Base-by-base conservation (phyloP, 2,113 vertebrate genomes). In the Thomomys bottae region DNA sequence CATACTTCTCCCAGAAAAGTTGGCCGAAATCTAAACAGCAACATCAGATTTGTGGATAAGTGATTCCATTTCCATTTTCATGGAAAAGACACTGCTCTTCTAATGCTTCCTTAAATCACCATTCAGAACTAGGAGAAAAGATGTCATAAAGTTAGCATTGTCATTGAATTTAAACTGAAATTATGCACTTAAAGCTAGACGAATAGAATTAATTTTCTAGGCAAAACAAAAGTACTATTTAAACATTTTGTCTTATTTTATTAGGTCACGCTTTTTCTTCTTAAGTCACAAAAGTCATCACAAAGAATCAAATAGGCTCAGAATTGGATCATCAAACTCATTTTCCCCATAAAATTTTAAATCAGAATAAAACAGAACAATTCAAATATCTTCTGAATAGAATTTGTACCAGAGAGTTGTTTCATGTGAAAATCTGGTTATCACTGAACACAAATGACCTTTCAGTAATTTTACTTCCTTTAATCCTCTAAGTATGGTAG, bases 291-390 rank as follows among this genome's bases (percentile, higher is more conserved):
- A 88, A 64, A 36, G 4, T 45, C 28, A 59, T 28, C 79, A 30
- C 28, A 18, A 79, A 24, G 40, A 66, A 57, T 88, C 9, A 57
- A 30, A 36, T 34, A 83, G 57, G 59, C 57, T 79, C 12, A 83
- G 42, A 87, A 66, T 64, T 70, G 63, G 40, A 49, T 94, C 26
- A 7, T 63, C 23, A 61, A 63, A 54, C 11, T 67, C 57, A 68
- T 64, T 91, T 83, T 88, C 81, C 21, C 10, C 64, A 64, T 26
- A 79, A 88, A 84, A 59, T 23, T 88, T 84, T 88, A 42, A 73
- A 67, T 38, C 83, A 57, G 72, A 84, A 67, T 72, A 57, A 84
- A 77, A 71, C 24, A 15, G 15, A 77, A 59, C 54, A 23, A 87
- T 32, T 78, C 34, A 20, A 42, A 40, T 67, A 8, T 34, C 71